Percentiles rank a stretch among this genome's conserved stretches.
Conservation (phyloP, 2,113 vertebrate genomes). For the Cromileptes altivelis region DNA sequence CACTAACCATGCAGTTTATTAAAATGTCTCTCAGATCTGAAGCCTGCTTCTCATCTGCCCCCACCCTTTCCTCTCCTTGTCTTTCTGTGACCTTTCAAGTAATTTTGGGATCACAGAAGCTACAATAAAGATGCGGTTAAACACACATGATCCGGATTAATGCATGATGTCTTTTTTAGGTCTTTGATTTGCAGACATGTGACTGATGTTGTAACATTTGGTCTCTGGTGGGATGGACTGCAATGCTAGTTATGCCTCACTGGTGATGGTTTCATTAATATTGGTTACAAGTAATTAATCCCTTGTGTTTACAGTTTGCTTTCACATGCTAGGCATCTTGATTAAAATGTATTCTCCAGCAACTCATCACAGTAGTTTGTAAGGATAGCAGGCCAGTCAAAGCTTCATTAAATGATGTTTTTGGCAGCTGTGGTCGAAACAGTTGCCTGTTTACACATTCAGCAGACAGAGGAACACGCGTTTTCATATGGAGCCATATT, state of each 20-base stretch:
- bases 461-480: no score
- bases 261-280: conserved; percentile 7
- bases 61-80: neutral
- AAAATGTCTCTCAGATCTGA: conserved; percentile 34
- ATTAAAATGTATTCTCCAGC: neutral
- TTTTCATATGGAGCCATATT: no score
- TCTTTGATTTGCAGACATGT: conserved; percentile 23
- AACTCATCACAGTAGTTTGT: neutral
- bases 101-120: conserved; percentile 39
- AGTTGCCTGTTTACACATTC: no score
- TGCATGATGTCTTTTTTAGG: conserved; percentile 5
- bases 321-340: neutral
- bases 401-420: neutral
- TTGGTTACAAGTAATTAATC: conserved; percentile 11
- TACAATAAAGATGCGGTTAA: conserved; percentile 32
- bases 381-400: neutral
- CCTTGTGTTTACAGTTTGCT: neutral
- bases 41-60: conserved; percentile 46
- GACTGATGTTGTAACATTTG: conserved; percentile 4
- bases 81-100: neutral
- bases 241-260: neutral
- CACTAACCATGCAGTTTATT: conserved; percentile 24
- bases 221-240: neutral
- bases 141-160: conserved; percentile 26
- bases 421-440: neutral